Evolutionary conservation across 1,140 invertebrate genomes (phyloP).

Genomic region (Aphelenchoides avenae): DNA sequence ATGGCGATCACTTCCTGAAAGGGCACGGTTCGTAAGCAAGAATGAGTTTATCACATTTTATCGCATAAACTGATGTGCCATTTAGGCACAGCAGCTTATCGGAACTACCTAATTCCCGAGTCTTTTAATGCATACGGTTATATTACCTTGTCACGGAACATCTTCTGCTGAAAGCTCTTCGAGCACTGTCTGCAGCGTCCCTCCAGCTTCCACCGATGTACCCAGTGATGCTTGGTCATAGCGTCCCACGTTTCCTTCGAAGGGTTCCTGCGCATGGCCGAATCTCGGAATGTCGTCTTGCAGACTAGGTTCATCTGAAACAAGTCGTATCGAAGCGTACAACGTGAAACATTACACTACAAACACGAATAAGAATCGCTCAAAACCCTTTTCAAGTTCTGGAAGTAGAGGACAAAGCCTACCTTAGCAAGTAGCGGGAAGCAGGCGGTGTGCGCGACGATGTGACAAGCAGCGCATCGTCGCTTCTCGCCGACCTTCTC

Average conservation of each 20-base stretch:
- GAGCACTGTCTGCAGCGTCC: conserved; percentile 83
- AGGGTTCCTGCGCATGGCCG: conserved; percentile 18
- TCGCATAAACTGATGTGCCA: no score
- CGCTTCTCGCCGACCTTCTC: conserved; percentile 56
- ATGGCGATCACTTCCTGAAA: conserved; percentile 87
- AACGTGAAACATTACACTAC: no score
- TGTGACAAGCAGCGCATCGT: conserved; percentile 57
- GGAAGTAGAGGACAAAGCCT: no score
- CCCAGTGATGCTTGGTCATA: conserved; percentile 77
- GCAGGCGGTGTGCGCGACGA: conserved; percentile 57
- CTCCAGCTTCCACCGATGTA: conserved; percentile 82
- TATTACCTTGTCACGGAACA: conserved; percentile 54
- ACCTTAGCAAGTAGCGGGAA: conserved; percentile 54
- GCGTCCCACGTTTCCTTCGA: conserved; percentile 45
- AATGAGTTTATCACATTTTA: conserved; percentile 22
- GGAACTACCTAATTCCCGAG: no score
- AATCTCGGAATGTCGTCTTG: conserved; percentile 56
- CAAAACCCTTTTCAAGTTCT: no score
- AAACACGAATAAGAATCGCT: no score
- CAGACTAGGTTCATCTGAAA: conserved; percentile 53
- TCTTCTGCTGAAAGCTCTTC: conserved; percentile 68
- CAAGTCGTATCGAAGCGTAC: no score
- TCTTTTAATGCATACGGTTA: no score
- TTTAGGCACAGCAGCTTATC: no score
- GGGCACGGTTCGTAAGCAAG: conserved; percentile 58